phyloP scores from a whole-genome alignment of 2,888 invertebrate genomes.

The Drosophila tripunctata region DNA sequence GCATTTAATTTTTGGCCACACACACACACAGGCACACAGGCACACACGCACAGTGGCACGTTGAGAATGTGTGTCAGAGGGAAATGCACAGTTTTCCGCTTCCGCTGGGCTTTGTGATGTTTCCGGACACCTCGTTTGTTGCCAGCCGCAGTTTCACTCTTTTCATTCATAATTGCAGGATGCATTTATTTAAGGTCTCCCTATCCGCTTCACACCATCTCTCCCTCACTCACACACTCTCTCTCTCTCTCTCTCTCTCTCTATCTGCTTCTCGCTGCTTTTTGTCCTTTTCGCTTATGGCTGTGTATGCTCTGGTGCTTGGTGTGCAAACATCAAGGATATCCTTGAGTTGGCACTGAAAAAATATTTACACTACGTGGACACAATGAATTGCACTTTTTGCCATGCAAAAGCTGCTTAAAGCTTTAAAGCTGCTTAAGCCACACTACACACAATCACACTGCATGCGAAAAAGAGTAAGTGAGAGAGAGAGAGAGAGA shows the following conservation, averaged over 20 bases:
- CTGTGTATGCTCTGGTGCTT: slow-evolving; percentile 6
- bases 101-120: slow-evolving; percentile 45
- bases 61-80: slow-evolving; percentile 18
- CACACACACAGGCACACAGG: slow-evolving; percentile 5
- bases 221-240: not conserved
- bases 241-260: not conserved
- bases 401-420: slow-evolving; percentile 22
- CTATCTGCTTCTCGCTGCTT: not conserved
- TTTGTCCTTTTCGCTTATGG: not conserved
- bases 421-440: slow-evolving; percentile 30
- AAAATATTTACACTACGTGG: slow-evolving; percentile 60
- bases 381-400: slow-evolving; percentile 39
- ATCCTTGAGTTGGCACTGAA: slow-evolving; percentile 77
- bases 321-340: slow-evolving; percentile 71
- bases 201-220: not conserved
- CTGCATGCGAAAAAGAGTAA: not conserved
- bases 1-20: slow-evolving; percentile 45
- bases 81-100: slow-evolving; percentile 47
- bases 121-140: slow-evolving; percentile 52
- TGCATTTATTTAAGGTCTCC: slow-evolving; percentile 60
- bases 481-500: not conserved
- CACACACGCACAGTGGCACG: not conserved
- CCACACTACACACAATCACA: not conserved
- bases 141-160: slow-evolving; percentile 36
- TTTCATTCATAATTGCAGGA: slow-evolving; percentile 77